Evolutionary conservation across 2,888 invertebrate genomes (phyloP).

Genomic region (Eristalis arbustorum): DNA sequence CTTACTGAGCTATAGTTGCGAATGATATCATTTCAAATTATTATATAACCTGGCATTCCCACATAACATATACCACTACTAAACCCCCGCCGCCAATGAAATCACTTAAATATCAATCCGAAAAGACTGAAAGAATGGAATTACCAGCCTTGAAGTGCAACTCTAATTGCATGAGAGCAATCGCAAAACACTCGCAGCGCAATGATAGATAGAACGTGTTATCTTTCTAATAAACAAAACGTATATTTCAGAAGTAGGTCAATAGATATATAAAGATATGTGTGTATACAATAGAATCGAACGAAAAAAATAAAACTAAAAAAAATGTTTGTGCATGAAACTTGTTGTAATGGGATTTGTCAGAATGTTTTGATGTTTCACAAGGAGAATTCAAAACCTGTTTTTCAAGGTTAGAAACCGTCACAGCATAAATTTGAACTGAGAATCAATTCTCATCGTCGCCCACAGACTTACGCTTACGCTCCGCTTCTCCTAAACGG

Average conservation of each 20-base stretch:
- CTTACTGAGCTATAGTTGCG: too few species aligned
- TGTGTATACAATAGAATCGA: slow-evolving; percentile 34
- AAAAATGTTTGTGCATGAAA: slow-evolving; percentile 43
- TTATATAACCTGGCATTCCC: too few species aligned
- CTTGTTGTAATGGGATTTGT: slow-evolving; percentile 7
- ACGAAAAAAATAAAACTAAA: slow-evolving; percentile 6
- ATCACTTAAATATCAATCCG: too few species aligned
- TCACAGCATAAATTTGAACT: slow-evolving; percentile 31
- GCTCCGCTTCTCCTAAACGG: slow-evolving; percentile 22
- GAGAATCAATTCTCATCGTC: slow-evolving; percentile 15
- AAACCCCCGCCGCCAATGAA: too few species aligned
- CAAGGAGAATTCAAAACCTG: slow-evolving; percentile 9
- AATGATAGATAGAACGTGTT: neutral
- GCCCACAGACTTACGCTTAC: neutral
- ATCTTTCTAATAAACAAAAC: slow-evolving; percentile 30
- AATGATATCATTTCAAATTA: too few species aligned
- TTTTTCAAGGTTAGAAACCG: slow-evolving; percentile 11
- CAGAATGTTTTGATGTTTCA: slow-evolving; percentile 13
- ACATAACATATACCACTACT: too few species aligned
- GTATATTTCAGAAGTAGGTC: slow-evolving; percentile 46
- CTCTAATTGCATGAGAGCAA: neutral
- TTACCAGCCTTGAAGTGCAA: neutral
- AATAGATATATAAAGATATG: slow-evolving; percentile 29
- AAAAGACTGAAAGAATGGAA: neutral
- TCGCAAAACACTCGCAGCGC: neutral